phyloP scores from a whole-genome alignment of 2,113 vertebrate genomes.

The Ctenomys sociabilis region DNA sequence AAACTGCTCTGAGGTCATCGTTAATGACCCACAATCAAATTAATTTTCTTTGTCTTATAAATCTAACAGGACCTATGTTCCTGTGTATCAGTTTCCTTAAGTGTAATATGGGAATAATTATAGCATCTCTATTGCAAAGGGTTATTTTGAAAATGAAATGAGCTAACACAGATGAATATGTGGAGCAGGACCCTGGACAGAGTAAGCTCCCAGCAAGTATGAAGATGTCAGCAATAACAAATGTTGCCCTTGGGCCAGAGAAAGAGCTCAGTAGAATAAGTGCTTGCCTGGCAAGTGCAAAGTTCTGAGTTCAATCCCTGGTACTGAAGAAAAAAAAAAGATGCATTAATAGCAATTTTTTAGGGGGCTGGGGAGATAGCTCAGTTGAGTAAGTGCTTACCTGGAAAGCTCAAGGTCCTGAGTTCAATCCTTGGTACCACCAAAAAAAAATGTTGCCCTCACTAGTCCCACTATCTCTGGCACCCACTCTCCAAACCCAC shows the following conservation, averaged over 20 bases:
- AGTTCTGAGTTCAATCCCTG: too few relatives aligned
- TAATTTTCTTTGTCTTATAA: not conserved
- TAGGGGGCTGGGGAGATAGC: too few relatives aligned
- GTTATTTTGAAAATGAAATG: not conserved
- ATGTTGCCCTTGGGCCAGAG: too few relatives aligned
- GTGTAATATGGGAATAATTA: not conserved
- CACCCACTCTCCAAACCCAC: not conserved
- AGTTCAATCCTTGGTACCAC: too few relatives aligned
- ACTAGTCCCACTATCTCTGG: not conserved
- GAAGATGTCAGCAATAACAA: not conserved
- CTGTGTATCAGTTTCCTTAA: not conserved
- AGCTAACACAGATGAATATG: constrained; percentile 11
- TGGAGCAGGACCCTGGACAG: not conserved
- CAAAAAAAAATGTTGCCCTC: not conserved
- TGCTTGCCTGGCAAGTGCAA: too few relatives aligned
- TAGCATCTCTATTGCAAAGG: not conserved
- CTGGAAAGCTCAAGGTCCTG: too few relatives aligned
- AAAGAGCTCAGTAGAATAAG: too few relatives aligned
- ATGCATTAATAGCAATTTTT: too few relatives aligned
- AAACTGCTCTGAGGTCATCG: not conserved
- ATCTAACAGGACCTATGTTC: not conserved
- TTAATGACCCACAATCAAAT: not conserved
- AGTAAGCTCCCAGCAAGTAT: not conserved
- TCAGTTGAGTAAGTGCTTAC: too few relatives aligned
- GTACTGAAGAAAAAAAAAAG: too few relatives aligned